Evolutionary conservation across 2,888 invertebrate species (phyloP).

Genomic region (Julus scanicus): DNA sequence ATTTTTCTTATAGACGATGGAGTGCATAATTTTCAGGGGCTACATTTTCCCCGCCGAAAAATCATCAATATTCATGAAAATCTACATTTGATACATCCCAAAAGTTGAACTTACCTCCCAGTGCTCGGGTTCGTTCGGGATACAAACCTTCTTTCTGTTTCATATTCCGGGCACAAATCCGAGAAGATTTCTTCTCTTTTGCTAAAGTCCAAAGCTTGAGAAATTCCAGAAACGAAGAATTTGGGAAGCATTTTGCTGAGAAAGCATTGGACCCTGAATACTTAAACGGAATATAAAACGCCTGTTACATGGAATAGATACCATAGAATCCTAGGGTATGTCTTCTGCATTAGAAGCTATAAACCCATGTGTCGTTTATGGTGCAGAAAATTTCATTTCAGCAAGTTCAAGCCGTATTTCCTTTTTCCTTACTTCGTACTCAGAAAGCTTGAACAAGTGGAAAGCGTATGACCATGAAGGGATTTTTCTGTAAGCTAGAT

Average conservation of each 20-base stretch:
- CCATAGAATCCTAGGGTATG: not conserved
- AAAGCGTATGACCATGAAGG: not conserved
- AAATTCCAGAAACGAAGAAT: not conserved
- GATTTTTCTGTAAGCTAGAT: not conserved
- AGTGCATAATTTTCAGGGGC: not conserved
- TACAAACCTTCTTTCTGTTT: not conserved
- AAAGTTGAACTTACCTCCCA: not conserved
- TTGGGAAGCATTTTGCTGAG: not conserved
- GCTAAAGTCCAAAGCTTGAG: not conserved
- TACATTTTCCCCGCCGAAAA: not conserved
- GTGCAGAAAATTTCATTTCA: constrained; percentile 14
- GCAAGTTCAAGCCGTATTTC: constrained; percentile 22
- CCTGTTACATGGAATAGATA: not conserved
- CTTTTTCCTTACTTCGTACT: not conserved
- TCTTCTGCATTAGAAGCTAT: constrained; percentile 5
- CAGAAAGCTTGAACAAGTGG: not conserved
- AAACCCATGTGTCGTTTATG: constrained; percentile 1
- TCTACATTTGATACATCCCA: not conserved
- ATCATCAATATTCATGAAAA: constrained; percentile 23
- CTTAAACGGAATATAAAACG: constrained; percentile 23
- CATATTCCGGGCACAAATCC: not conserved
- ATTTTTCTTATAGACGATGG: not conserved
- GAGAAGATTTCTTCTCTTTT: not conserved
- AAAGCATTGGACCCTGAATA: not conserved
- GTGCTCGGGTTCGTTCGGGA: not conserved